Percentiles rank a stretch among this genome's conserved stretches.
phyloP scores from a whole-genome alignment of 2,113 vertebrate genomes.

The Megaleporinus macrocephalus region DNA sequence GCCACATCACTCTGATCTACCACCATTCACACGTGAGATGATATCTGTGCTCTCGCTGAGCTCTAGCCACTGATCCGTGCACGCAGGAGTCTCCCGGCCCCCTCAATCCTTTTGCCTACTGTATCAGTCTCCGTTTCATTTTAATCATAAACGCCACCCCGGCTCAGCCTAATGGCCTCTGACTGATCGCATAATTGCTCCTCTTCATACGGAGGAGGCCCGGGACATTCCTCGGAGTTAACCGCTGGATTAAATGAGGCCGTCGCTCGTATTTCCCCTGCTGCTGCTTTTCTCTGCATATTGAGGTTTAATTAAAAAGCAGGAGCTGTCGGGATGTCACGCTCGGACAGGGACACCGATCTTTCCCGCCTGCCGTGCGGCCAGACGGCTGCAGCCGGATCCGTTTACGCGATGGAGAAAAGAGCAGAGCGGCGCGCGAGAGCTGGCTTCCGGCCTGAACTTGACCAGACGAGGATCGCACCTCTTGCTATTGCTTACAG shows the following conservation, averaged over 20 bases:
- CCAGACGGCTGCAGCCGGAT: conserved; percentile 68
- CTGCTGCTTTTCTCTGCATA: conserved; percentile 45
- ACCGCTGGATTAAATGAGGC: conserved; percentile 68
- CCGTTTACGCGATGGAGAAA: conserved; percentile 76
- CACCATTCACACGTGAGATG: not conserved
- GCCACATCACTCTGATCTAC: not conserved
- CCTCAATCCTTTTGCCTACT: conserved; percentile 36
- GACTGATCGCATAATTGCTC: conserved; percentile 71
- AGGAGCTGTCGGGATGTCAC: conserved; percentile 71
- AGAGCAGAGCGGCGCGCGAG: conserved; percentile 60
- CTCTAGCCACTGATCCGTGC: not conserved
- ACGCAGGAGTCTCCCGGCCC: not conserved
- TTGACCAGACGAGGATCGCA: conserved; percentile 35
- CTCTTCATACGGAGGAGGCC: conserved; percentile 52
- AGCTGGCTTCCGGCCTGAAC: conserved; percentile 65
- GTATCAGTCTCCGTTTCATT: conserved; percentile 65
- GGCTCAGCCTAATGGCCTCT: conserved; percentile 65
- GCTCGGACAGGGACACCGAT: conserved; percentile 70
- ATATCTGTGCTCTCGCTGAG: not conserved
- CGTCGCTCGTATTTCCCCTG: conserved; percentile 54
- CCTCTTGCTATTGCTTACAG: conserved; percentile 33
- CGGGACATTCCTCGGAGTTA: conserved; percentile 67
- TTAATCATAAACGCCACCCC: conserved; percentile 60
- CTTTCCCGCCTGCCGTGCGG: conserved; percentile 70
- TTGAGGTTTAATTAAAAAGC: conserved; percentile 74